phyloP scores from a whole-genome alignment of 1,140 invertebrate genomes.

The Lucilia sericata region DNA sequence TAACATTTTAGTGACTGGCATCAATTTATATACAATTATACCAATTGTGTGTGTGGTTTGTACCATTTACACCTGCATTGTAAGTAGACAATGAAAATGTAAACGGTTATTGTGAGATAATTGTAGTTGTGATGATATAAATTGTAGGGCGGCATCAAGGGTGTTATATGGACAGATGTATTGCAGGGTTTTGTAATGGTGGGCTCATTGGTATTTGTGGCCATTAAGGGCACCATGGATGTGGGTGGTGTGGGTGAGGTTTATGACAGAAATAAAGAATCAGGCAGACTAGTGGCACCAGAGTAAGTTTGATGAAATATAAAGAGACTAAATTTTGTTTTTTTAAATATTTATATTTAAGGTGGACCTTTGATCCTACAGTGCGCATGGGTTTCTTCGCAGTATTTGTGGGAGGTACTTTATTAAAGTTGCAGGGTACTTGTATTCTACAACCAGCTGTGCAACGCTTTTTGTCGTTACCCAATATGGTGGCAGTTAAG shows the following conservation, averaged over 20 bases:
- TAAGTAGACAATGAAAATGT: conserved; percentile 68
- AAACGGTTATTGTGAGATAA: not conserved
- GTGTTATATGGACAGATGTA: conserved; percentile 88
- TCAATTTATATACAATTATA: conserved; percentile 77
- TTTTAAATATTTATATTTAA: conserved; percentile 62
- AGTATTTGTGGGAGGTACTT: conserved; percentile 80
- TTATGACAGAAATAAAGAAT: conserved; percentile 77
- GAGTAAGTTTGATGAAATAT: conserved; percentile 76
- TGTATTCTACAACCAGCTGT: conserved; percentile 89
- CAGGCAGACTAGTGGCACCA: conserved; percentile 80
- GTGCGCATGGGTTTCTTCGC: conserved; percentile 81
- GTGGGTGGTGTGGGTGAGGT: conserved; percentile 82
- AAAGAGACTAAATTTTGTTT: conserved; percentile 53
- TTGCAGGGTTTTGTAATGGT: conserved; percentile 85
- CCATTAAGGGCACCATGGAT: conserved; percentile 83
- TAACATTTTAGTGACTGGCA: conserved; percentile 74
- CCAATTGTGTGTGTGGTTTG: conserved; percentile 80
- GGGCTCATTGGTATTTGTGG: conserved; percentile 81
- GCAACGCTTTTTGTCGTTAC: conserved; percentile 83
- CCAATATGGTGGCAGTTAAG: conserved; percentile 74
- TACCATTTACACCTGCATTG: conserved; percentile 84
- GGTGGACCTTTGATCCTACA: conserved; percentile 76
- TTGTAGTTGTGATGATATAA: not conserved
- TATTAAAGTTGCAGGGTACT: conserved; percentile 83
- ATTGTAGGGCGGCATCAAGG: conserved; percentile 83